These are phyloP conservation scores for Tapirus terrestris DNA, from an alignment of 2,113 vertebrate genomes.

Conservation along the genomic window DNA sequence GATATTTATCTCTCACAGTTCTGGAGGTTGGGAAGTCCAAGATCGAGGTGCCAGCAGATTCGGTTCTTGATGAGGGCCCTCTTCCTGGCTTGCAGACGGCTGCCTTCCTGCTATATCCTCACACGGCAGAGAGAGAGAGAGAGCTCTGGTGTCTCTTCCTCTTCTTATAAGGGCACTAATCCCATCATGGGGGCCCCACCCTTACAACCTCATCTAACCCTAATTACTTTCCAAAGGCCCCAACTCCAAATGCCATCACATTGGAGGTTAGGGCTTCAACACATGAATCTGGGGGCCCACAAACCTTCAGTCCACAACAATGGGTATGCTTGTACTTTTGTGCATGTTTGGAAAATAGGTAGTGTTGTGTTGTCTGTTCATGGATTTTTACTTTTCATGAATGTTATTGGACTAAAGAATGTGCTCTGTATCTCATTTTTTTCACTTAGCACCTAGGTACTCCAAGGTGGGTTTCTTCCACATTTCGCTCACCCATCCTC, in stretches of 20 bases:
- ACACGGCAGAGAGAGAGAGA: neutral
- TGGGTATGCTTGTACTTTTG: neutral
- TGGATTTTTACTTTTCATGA: neutral
- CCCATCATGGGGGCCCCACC: neutral
- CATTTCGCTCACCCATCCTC: neutral
- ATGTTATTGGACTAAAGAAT: neutral
- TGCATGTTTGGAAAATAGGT: neutral
- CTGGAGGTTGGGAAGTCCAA: neutral
- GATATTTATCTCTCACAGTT: neutral
- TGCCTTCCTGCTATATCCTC: neutral
- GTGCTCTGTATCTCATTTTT: neutral
- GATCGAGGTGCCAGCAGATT: neutral
- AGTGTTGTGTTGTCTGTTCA: neutral
- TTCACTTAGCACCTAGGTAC: neutral
- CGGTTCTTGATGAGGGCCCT: neutral
- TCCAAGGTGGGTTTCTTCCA: neutral
- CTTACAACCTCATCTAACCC: neutral
- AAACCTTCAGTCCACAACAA: neutral
- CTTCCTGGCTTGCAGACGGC: neutral
- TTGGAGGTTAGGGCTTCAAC: neutral
- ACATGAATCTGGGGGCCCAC: neutral
- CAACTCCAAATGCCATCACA: neutral
- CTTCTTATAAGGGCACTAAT: neutral
- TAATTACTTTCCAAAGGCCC: neutral
- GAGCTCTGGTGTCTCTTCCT: neutral